Percentiles rank a stretch among this genome's conserved stretches.
Evolutionary conservation across 2,797 vertebrate species (phyloP).

Genomic region (Capromys pilorides): DNA sequence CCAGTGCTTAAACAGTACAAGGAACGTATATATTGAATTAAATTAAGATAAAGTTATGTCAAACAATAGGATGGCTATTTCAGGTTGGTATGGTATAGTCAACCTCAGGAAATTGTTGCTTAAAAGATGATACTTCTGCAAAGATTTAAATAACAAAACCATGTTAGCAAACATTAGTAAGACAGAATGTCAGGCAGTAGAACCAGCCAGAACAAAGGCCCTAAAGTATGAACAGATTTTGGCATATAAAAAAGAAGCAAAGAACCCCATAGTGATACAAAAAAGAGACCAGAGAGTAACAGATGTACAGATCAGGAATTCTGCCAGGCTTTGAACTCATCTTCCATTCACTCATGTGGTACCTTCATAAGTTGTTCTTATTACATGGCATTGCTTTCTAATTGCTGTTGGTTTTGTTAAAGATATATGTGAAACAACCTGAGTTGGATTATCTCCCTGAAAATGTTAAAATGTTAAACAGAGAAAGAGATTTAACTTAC

Average conservation of each 20-base stretch:
- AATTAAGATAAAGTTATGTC: background rate
- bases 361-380: background rate
- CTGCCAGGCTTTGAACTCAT: background rate
- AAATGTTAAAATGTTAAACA: background rate
- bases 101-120: background rate
- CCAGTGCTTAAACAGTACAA: background rate
- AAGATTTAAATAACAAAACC: slow-evolving; percentile 29
- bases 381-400: background rate
- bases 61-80: background rate
- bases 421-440: background rate
- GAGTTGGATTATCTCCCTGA: background rate
- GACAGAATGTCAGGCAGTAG: background rate
- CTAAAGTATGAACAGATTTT: background rate
- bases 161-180: background rate
- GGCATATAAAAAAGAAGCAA: background rate
- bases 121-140: background rate
- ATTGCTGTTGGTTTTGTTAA: background rate
- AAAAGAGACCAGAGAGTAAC: background rate
- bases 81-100: background rate
- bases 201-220: slow-evolving; percentile 8
- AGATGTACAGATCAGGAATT: background rate
- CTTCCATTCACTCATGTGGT: fast-evolving
- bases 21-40: background rate
- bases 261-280: background rate
- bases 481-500: background rate